Evolutionary conservation across 2,797 vertebrate genomes (phyloP), one percentile per base, ranked within the genome.

Genomic region (Capromys pilorides): DNA sequence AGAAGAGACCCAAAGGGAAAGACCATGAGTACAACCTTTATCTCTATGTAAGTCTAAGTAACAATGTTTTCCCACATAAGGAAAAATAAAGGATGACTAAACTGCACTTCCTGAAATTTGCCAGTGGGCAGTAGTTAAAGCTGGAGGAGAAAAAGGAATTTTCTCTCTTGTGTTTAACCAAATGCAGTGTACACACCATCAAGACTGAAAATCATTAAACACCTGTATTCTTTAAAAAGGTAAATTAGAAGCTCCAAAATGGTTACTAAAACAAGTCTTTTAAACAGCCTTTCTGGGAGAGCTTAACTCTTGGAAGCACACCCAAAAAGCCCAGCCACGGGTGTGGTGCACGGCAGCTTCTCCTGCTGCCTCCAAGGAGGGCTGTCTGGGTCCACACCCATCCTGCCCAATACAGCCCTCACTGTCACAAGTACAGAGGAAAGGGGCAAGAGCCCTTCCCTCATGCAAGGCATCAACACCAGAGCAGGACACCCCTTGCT

Each of bases 171-270:
- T 13, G 71, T 91, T 6, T 49, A 45, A 54, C 39, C 80, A 94
- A 92, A 51, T 10, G 0, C 12, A 77, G 77, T 51, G 24, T 6
- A 88, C 36, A 87, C 8, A 59, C 6, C 3, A 24, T 54, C 66
- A 71, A 86, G 28, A 75, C 64, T 39, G 88, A 81, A 83, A 94
- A 78, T 78, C 26, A 89, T n/a, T 10, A 41, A 83, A 69, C 67
- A n/a, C 54, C 57, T 59, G 49, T 41, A 75, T 69, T 51, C 73
- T 86, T 67, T 85, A 77, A 88, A 64, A 69, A 95, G 24, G 90
- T 19, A 79, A 41, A 79, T 54, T 33, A 5, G 33, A 59, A 49
- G 75, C 36, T 82, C 82, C 66, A 49, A 91, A 95, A 92, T 77
- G 8, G 54, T 41, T 45, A 45, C 82, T 88, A 78, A 66, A 95